phyloP scores from a whole-genome alignment of 2,797 vertebrate species.

The Gallirallus australis region DNA sequence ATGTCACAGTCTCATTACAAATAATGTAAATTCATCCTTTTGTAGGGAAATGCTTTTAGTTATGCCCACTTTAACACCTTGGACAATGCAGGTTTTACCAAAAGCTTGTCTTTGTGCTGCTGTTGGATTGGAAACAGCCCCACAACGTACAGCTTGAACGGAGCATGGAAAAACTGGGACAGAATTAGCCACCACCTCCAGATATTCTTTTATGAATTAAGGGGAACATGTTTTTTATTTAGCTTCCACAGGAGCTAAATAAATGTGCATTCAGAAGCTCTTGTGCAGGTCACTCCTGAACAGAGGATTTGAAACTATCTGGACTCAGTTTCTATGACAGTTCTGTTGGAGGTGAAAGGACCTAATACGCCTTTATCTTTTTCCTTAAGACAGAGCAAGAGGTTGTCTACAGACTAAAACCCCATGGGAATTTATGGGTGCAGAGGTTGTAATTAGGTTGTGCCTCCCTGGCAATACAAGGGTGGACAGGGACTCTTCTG shows the following conservation, averaged over 20 bases:
- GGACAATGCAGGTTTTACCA: background rate
- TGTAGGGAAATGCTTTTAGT: background rate
- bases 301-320: background rate
- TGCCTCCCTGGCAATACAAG: background rate
- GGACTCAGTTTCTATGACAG: background rate
- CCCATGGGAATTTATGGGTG: background rate
- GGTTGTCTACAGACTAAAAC: background rate
- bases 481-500: background rate
- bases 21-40: background rate
- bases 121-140: background rate
- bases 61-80: background rate
- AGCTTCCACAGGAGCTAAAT: background rate
- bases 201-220: background rate
- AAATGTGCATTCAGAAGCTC: background rate
- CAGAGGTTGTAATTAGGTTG: background rate
- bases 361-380: background rate
- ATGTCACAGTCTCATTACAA: background rate
- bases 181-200: background rate
- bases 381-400: background rate
- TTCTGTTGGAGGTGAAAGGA: background rate
- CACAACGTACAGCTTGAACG: background rate
- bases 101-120: background rate
- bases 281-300: background rate
- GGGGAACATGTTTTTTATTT: background rate
- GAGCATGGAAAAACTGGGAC: background rate